These are phyloP conservation scores for Epinotia ramella DNA, from an alignment of 2,888 invertebrate species.

Conservation along the genomic window DNA sequence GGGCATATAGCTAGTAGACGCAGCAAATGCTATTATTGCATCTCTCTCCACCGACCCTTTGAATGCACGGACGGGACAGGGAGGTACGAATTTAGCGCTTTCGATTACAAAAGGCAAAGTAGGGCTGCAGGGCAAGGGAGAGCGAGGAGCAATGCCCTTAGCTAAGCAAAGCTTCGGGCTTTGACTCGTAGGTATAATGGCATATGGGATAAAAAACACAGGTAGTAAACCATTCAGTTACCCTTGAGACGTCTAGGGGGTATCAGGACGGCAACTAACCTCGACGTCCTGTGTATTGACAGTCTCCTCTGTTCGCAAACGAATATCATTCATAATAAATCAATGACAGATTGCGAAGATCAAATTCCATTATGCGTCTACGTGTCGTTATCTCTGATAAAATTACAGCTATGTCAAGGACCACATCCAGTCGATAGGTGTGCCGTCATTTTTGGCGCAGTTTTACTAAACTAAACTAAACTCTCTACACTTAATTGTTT, in stretches of 20 bases:
- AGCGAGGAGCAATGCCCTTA: slow-evolving; percentile 83
- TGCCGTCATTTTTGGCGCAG: background rate
- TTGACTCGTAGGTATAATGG: slow-evolving; percentile 76
- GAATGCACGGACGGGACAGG: slow-evolving; percentile 65
- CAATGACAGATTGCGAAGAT: slow-evolving; percentile 27
- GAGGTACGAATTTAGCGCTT: slow-evolving; percentile 69
- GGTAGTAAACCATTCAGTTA: slow-evolving; percentile 79
- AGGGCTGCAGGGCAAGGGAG: slow-evolving; percentile 84
- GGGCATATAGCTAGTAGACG: slow-evolving; percentile 73
- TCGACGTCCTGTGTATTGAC: slow-evolving; percentile 1
- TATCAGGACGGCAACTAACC: slow-evolving; percentile 51
- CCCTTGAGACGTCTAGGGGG: slow-evolving; percentile 81
- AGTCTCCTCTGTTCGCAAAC: slow-evolving; percentile 16
- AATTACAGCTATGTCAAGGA: slow-evolving; percentile 7
- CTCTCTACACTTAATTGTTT: background rate
- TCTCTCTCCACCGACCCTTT: slow-evolving; percentile 76
- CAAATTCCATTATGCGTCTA: slow-evolving; percentile 9
- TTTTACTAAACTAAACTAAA: no score
- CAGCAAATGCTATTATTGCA: slow-evolving; percentile 69
- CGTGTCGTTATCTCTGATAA: slow-evolving; percentile 21
- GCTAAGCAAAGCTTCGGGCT: slow-evolving; percentile 76
- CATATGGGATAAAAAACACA: slow-evolving; percentile 78
- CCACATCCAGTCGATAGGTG: background rate
- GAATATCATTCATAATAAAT: slow-evolving; percentile 26
- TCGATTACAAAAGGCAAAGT: slow-evolving; percentile 76